Percentiles rank a stretch among this genome's conserved stretches.
phyloP scores from a whole-genome alignment of 2,888 invertebrate species.

The Tinea pellionella region DNA sequence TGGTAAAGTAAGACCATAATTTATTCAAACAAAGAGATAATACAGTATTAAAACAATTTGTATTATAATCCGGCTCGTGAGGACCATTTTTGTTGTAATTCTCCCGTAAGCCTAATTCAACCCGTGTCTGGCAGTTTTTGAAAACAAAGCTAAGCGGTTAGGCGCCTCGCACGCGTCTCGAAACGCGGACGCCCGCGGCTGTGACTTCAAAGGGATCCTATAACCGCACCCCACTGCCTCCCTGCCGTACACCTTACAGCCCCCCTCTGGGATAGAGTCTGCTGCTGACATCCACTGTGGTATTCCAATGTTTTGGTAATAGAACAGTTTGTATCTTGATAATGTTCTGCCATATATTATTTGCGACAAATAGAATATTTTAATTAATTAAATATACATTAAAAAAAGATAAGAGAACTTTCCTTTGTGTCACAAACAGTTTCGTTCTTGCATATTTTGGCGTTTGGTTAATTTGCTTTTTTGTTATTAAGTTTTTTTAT shows the following conservation, averaged over 20 bases:
- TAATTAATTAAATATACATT: too few species aligned
- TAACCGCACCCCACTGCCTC: constrained; percentile 31
- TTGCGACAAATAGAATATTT: too few species aligned
- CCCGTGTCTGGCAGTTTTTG: constrained; percentile 50
- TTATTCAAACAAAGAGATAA: background rate
- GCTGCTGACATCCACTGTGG: background rate
- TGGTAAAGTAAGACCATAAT: too few species aligned
- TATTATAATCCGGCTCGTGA: constrained; percentile 20
- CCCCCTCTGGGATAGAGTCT: background rate
- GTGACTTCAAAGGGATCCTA: constrained; percentile 57
- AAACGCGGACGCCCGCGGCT: constrained; percentile 35
- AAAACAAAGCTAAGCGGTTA: constrained; percentile 65
- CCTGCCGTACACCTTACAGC: constrained; percentile 20
- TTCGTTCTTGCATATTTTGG: too few species aligned
- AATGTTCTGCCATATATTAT: too few species aligned
- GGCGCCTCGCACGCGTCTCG: constrained; percentile 41
- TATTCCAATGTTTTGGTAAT: constrained; percentile 6
- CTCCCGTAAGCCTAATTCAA: constrained; percentile 1
- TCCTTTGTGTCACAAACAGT: too few species aligned
- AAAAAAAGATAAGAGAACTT: too few species aligned
- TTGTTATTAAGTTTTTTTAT: too few species aligned
- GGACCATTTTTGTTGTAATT: constrained; percentile 19
- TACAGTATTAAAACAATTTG: background rate
- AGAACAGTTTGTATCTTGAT: background rate
- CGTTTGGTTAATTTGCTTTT: too few species aligned